Evolutionary conservation across 2,113 vertebrate genomes (phyloP).

Genomic region (Tichodroma muraria): DNA sequence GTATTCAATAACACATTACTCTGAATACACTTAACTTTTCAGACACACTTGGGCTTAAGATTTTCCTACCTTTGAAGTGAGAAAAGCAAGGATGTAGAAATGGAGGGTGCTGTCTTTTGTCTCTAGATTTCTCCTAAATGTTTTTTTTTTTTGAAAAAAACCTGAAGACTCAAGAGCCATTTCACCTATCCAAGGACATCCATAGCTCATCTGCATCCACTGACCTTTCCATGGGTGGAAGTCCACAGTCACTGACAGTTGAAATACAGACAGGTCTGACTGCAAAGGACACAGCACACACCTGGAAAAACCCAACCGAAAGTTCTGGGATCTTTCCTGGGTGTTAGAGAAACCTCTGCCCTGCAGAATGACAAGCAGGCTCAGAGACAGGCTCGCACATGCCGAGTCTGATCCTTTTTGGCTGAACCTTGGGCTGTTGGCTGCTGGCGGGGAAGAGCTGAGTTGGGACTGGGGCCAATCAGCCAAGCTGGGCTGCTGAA

Average conservation of each 20-base stretch:
- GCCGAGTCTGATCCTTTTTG: not conserved
- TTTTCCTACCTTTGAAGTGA: not conserved
- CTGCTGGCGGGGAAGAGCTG: not conserved
- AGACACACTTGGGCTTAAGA: not conserved
- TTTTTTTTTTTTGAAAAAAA: not conserved
- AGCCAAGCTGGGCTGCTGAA: not conserved
- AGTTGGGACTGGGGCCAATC: not conserved
- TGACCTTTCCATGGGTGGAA: rapidly evolving
- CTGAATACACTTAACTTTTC: not conserved
- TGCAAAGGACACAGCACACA: not conserved
- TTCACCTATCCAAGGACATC: not conserved
- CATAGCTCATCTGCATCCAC: not conserved
- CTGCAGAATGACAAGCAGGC: not conserved
- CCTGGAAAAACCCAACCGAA: not conserved
- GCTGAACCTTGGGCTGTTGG: not conserved
- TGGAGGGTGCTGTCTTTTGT: not conserved
- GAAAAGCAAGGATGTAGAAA: not conserved
- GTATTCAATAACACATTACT: not conserved
- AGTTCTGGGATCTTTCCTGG: not conserved
- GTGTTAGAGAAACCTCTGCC: not conserved
- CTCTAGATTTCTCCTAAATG: not conserved
- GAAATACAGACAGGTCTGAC: not conserved
- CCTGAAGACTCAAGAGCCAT: not conserved
- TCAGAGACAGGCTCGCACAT: not conserved
- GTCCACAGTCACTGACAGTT: not conserved